phyloP scores from a whole-genome alignment of 1,140 invertebrate species.

The Acromyrmex charruanus region DNA sequence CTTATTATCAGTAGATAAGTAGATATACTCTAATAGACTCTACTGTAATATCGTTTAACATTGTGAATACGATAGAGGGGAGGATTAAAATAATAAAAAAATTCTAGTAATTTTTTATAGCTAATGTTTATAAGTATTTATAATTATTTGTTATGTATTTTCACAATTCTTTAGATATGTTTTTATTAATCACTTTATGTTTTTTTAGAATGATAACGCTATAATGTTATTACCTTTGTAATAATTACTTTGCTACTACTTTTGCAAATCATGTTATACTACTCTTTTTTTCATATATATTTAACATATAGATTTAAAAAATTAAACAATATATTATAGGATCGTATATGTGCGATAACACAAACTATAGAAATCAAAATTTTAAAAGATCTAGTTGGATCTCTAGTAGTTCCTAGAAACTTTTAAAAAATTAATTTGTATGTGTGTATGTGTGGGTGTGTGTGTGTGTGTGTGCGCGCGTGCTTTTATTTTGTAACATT shows the following conservation, averaged over 20 bases:
- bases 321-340: not conserved
- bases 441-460: not conserved
- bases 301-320: not conserved
- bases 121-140: not conserved
- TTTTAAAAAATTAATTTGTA: not conserved
- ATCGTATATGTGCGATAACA: too few species aligned
- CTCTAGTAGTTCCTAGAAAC: too few species aligned
- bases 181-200: not conserved
- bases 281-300: not conserved
- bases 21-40: not conserved
- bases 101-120: not conserved
- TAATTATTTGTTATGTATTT: not conserved
- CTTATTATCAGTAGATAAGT: not conserved
- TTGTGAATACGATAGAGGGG: not conserved
- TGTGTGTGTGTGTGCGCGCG: too few species aligned
- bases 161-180: not conserved
- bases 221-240: not conserved
- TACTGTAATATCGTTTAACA: constrained; percentile 4
- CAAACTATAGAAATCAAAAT: too few species aligned
- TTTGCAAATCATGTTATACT: not conserved
- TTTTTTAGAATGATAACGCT: not conserved
- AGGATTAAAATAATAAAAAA: not conserved
- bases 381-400: too few species aligned
- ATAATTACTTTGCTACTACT: not conserved
- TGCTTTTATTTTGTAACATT: not conserved